phyloP scores from a whole-genome alignment of 2,113 vertebrate genomes.

The Turnix velox region DNA sequence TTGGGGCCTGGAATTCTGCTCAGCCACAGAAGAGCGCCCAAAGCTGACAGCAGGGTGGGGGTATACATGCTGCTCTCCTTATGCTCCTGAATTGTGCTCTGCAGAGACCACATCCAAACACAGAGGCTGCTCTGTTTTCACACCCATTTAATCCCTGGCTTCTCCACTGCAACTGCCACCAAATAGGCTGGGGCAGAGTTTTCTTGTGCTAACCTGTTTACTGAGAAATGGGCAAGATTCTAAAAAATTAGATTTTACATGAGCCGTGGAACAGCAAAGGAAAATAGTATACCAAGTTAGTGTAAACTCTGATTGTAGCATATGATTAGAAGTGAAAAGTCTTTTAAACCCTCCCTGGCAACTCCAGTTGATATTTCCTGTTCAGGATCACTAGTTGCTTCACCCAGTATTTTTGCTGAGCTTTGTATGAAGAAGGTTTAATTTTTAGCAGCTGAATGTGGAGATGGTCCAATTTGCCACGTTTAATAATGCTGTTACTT shows the following conservation, averaged over 20 bases:
- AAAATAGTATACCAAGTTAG: background rate
- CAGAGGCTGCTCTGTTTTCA: background rate
- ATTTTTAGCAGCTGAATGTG: background rate
- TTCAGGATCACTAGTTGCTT: background rate
- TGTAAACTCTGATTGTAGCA: background rate
- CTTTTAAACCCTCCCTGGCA: background rate
- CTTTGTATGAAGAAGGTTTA: background rate
- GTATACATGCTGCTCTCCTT: slow-evolving; percentile 49
- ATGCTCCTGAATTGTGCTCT: slow-evolving; percentile 10
- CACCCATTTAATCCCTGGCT: background rate
- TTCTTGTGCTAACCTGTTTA: background rate
- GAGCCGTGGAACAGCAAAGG: background rate
- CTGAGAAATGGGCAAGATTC: background rate
- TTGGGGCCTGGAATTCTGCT: background rate
- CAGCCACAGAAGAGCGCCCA: background rate
- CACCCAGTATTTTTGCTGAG: background rate
- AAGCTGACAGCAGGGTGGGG: slow-evolving; percentile 7
- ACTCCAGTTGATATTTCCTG: background rate
- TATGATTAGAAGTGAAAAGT: background rate
- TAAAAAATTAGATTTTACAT: background rate
- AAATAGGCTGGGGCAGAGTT: background rate
- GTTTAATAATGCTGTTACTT: background rate
- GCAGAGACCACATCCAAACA: background rate
- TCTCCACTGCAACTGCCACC: background rate
- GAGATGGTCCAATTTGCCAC: background rate